Base-by-base conservation (phyloP, 92 coral and sea anemone genomes). In the Porites cylindrica region DNA sequence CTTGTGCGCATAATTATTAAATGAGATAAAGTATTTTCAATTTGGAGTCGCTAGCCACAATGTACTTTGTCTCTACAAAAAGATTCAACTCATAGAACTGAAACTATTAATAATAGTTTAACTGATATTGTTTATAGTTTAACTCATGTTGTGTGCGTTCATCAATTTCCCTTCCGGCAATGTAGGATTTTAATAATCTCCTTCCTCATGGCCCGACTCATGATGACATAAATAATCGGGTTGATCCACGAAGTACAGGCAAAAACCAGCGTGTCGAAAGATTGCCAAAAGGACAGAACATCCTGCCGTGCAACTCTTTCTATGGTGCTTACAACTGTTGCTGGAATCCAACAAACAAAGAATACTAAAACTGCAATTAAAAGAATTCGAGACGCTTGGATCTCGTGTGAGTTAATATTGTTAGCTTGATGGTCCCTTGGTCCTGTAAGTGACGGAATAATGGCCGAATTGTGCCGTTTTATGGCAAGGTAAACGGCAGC, bases 371-470 rank as follows among this genome's bases (percentile, higher is more conserved):
- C 69, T 24, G 81, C 53, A 77, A 29, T 53, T 0, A 77, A 16
- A 60, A 77, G 69, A 77, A 61, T 47, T 38, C 83, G 63, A n/a
- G 83, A 79, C 47, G 73, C 63, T 9, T 66, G 83, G 18, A 79
- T 21, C 13, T 79, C 83, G 20, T 79, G 83, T n/a, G 61, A 12
- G 62, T 18, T 26, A 1, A 65, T 20, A 3, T 38, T 38, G 47
- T 38, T 38, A 18, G 72, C 32, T 59, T 6, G 24, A 13, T 26
- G 83, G 21, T 20, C 19, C n/a, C 14, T 50, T 66, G 62, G n/a
- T 5, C 32, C 21, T 14, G 23, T 58, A 10, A 78, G 83, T 10
- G 72, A 79, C 5, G 74, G 74, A 47, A 29, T 8, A 43, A 79
- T 62, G 3, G n/a, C 83, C 21, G 20, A 4, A 21, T 79, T 79